A percentile compares a stretch with the other conserved stretches of the same genome.
These are phyloP conservation scores for Manis javanica DNA, from an alignment of 2,797 vertebrate genomes.

Conservation along the genomic window DNA sequence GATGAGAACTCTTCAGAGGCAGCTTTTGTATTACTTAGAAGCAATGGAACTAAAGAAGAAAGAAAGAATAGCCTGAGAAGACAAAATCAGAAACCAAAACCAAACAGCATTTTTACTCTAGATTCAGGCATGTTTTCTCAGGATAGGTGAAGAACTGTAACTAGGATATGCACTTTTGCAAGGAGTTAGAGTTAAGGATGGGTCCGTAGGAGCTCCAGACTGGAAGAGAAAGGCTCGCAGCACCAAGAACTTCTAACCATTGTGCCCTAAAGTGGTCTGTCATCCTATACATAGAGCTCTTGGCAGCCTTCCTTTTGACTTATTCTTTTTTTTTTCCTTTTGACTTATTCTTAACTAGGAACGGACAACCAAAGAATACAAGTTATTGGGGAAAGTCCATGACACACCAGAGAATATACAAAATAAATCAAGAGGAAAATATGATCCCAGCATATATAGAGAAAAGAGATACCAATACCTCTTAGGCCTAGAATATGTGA, in stretches of 20 bases:
- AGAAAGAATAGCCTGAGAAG: not conserved
- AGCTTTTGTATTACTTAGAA: not conserved
- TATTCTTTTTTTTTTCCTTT: not conserved
- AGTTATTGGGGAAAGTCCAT: not conserved
- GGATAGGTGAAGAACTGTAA: not conserved
- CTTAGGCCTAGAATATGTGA: not conserved
- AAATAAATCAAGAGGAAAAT: not conserved
- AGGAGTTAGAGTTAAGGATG: not conserved
- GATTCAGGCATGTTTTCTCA: not conserved
- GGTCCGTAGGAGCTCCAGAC: not conserved
- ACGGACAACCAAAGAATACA: not conserved
- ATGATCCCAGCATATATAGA: not conserved
- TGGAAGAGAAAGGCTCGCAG: not conserved
- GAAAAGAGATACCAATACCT: not conserved
- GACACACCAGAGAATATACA: not conserved
- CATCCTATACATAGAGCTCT: not conserved
- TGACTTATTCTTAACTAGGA: not conserved
- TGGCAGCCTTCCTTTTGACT: not conserved
- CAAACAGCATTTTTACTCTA: not conserved
- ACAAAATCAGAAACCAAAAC: not conserved
- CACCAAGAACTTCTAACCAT: not conserved
- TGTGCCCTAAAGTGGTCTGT: not conserved
- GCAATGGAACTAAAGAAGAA: not conserved
- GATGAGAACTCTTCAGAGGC: not conserved
- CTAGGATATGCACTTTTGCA: not conserved